These are phyloP conservation scores for Carcinoscorpius rotundicauda DNA, from an alignment of 1,140 invertebrate genomes.

Conservation along the genomic window DNA sequence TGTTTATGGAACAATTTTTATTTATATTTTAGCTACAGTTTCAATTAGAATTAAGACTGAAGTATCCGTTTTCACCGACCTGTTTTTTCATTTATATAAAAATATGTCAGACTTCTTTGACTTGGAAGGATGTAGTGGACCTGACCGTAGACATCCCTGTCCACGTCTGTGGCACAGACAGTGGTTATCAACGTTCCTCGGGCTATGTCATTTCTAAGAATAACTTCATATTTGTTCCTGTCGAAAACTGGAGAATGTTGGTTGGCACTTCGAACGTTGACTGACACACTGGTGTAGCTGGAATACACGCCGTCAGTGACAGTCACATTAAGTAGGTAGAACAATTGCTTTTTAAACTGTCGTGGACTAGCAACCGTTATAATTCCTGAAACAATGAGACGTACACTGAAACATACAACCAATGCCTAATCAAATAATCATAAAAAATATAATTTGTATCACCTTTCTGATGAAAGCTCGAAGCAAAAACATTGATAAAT, in stretches of 20 bases:
- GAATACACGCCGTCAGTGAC: constrained; percentile 89
- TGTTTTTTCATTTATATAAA: too few species aligned
- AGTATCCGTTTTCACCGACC: too few species aligned
- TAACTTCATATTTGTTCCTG: constrained; percentile 53
- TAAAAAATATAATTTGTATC: too few species aligned
- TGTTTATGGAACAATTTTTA: too few species aligned
- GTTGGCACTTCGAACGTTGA: constrained; percentile 68
- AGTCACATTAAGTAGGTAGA: constrained; percentile 56
- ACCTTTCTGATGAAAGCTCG: too few species aligned
- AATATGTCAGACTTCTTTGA: too few species aligned
- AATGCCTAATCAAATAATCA: too few species aligned
- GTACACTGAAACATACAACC: too few species aligned
- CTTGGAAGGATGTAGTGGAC: too few species aligned
- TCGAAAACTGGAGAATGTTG: constrained; percentile 61
- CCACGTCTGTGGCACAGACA: constrained; percentile 58
- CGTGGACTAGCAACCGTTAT: constrained; percentile 15
- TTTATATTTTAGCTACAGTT: too few species aligned
- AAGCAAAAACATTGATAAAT: too few species aligned
- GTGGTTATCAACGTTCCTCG: constrained; percentile 33
- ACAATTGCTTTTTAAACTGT: constrained; percentile 15
- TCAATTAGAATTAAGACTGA: too few species aligned
- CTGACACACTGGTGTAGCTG: constrained; percentile 47
- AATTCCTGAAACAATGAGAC: constrained; percentile 9
- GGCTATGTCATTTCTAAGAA: constrained; percentile 35
- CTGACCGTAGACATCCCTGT: constrained; percentile 36